Conservation (phyloP, 1,140 invertebrate genomes). For the Platyscapa corneri region DNA sequence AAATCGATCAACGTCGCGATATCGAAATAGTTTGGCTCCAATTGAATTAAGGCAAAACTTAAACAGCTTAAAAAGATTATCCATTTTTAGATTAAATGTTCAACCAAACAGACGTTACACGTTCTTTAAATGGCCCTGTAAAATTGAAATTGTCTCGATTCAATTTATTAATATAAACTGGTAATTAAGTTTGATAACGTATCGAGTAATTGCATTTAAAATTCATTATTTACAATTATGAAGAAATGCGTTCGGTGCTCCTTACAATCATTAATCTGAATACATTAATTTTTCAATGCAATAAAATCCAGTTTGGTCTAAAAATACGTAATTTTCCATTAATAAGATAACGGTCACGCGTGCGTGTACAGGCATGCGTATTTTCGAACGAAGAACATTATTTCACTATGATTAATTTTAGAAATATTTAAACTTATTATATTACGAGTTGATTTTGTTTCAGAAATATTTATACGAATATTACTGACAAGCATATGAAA, state of each 20-base stretch:
- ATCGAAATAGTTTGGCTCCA: background rate
- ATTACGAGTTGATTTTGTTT: background rate
- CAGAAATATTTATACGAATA: background rate
- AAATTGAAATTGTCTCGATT: background rate
- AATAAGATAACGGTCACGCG: background rate
- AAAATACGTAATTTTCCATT: background rate
- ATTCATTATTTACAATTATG: constrained; percentile 22
- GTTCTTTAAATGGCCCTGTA: background rate
- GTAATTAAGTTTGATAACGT: background rate
- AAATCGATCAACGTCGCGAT: background rate
- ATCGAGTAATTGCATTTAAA: background rate
- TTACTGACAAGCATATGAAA: constrained; percentile 8
- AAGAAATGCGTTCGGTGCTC: background rate
- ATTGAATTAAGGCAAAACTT: background rate
- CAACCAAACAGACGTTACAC: background rate
- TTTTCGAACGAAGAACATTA: background rate
- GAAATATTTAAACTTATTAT: constrained; percentile 9
- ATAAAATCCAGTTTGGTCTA: background rate
- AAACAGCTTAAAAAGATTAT: background rate
- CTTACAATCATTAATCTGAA: background rate
- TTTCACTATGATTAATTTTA: background rate
- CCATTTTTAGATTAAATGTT: background rate
- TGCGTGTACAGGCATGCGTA: too few relatives aligned
- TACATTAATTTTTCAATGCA: constrained; percentile 1
- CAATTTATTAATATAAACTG: background rate